Base-by-base conservation (phyloP, 2,797 vertebrate genomes). In the Squalus acanthias region DNA sequence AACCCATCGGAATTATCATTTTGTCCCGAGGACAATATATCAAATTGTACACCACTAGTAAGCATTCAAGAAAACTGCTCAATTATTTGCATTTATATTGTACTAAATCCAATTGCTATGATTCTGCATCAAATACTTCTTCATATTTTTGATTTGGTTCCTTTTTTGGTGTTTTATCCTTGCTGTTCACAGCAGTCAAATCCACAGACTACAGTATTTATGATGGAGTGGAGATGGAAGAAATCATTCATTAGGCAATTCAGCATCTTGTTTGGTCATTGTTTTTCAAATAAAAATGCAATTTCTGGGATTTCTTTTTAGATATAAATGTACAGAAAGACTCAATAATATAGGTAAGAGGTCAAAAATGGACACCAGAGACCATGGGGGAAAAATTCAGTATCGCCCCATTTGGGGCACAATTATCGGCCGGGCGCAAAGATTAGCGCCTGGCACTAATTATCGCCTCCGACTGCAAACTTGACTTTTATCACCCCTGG, bases 61-160 rank as follows among this genome's bases (percentile, higher is more conserved):
- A 57, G 29, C 57, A 15, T 53, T 88, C 85, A 88, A 50, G 33
- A 63, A 57, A 53, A 89, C 13, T 89, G 26, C 88, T 33, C 50
- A 91, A 91, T 63, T 63, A 63, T 91, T 91, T 91, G 60, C 88
- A 91, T 91, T 91, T 12, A 57, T 63, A 91, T 91, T 60, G 1
- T 29, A 91, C 22, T 91, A 91, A 76, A 76, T 76, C 74, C 26
- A 76, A 76, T 76, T 76, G 26, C 26, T 91, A 12, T 60, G 53
- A 91, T 13, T 29, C 9, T 91, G 53, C 29, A 29, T 91, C 60
- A 91, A 91, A 60, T 91, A 63, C 53, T 24, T 26, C 7, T 91
- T 63, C 50, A 91, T 33, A 63, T 29, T 63, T 91, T 88, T 91
- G 2, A 60, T 63, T 63, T 57, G 3, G 8, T 88, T 88, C 24